Evolutionary conservation across 2,888 invertebrate species (phyloP), one percentile per base, ranked within the genome.

Genomic region (Amblyteles armatorius): DNA sequence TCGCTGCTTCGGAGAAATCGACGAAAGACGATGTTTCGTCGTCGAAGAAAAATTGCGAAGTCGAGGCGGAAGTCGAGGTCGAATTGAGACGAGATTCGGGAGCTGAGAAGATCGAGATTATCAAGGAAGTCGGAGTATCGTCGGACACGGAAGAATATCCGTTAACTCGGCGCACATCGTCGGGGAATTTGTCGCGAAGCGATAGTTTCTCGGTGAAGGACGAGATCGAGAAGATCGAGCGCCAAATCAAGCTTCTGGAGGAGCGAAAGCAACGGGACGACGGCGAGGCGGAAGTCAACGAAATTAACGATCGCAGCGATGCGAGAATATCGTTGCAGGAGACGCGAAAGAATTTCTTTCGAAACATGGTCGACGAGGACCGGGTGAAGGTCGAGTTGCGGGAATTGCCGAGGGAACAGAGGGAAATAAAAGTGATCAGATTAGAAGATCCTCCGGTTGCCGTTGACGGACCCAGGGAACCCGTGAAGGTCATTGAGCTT

Each of bases 81-180:
- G 94, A 94, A 87, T 94, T 95, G 90, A 94, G 94, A 88, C 94
- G 94, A 86, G 95, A 94, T 89, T 88, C 94, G 22, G 82, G 84
- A 1, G 79, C 83, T 3, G 67, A 76, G 7, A 95, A 95, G 87
- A 94, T 94, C 11, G 95, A 95, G 76, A 91, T 95, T 63, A 92
- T 93, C 13, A 94, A 94, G 84, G 95, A 95, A 4, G 94, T 94
- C 29, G 83, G 13, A 3, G 44, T 13, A 44, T 13, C 85, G 36
- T 22, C 40, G 65, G 83, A 87, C 19, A 68, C 74, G 55, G 79
- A 81, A 13, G 33, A 60, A 9, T 1, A 1, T 29, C 33, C 77
- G 29, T 13, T 87, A 63, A 81, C 85, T 36, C 80, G 85, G n/a
- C 89, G 88, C 67, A 83, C 77, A 40, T 90, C 91, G 0, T 86